These are phyloP conservation scores for Andrena haemorrhoa DNA, from an alignment of 2,888 invertebrate species.

Conservation along the genomic window DNA sequence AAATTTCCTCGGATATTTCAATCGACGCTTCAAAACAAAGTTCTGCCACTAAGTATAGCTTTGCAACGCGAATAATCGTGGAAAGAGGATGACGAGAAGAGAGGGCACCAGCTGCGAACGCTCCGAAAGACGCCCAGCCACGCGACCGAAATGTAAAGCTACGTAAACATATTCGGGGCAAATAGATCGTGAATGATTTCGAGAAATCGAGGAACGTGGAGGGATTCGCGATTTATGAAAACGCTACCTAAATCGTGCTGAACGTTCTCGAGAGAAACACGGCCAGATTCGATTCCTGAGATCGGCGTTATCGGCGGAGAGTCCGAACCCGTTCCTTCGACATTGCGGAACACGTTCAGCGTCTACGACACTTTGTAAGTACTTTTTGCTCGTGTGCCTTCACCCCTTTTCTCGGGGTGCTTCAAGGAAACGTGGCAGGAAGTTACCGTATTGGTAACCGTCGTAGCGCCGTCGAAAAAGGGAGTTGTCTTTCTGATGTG, in stretches of 20 bases:
- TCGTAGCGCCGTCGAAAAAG: conserved; percentile 40
- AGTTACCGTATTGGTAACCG: conserved; percentile 35
- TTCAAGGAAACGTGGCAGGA: conserved; percentile 32
- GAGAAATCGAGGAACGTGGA: background rate
- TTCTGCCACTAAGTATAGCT: conserved; percentile 7
- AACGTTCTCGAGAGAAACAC: conserved; percentile 8
- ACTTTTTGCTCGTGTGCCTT: conserved; percentile 66
- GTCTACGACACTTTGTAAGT: conserved; percentile 67
- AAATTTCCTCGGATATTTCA: too few species aligned
- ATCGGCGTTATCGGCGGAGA: conserved; percentile 63
- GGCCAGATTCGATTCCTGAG: conserved; percentile 39
- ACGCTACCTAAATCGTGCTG: conserved; percentile 9
- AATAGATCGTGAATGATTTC: conserved; percentile 37
- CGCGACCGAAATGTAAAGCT: conserved; percentile 34
- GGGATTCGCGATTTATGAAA: conserved; percentile 36
- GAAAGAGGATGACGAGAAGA: background rate
- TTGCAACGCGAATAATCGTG: conserved; percentile 5
- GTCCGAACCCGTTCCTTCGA: conserved; percentile 38
- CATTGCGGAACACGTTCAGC: conserved; percentile 66
- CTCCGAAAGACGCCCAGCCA: conserved; percentile 15
- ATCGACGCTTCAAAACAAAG: background rate
- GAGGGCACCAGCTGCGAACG: background rate
- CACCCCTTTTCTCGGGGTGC: conserved; percentile 27
- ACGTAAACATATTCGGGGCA: conserved; percentile 42
- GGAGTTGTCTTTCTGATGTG: conserved; percentile 59